Base-by-base conservation (phyloP, 2,113 vertebrate species). In the Dicaeum eximium region DNA sequence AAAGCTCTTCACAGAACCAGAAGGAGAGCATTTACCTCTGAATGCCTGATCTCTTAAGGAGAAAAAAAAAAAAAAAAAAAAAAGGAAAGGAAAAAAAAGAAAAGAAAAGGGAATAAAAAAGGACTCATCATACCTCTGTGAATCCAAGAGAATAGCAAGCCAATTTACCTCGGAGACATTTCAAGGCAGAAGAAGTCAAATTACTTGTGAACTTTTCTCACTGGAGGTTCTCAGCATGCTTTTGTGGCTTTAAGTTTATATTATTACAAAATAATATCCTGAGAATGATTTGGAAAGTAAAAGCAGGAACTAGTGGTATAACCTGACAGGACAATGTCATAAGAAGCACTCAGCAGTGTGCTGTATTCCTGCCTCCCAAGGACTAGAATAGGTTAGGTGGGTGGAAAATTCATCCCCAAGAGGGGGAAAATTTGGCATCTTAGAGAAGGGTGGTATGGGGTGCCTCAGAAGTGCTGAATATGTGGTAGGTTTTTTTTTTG, bases 1-100 rank as follows among this genome's bases (percentile, higher is more conserved):
- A 93, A 95, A 95, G 92, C 92, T 91, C 95, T 94, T 93, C 94
- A 93, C 72, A 93, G 77, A 95, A 86, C 86, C 86, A 92, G 91
- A 97, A 94, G 95, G 95, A 92, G 61, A 97, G 56, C 86, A 95
- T 97, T 93, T 93, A 96, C 77, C 51, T 86, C 73, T 96, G 92
- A 97, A 97, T 96, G 91, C 82, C 69, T 47, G 61, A 71, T 58
- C 67, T 57, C 48, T n/a, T 45, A 24, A 73, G 38, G 11, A 4
- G 11, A 17, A 21, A 12, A 11, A 45, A 4, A 9, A 7, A 19
- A 8, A 15, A 9, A 4, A 12, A 12, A 14, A 5, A 31, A 50
- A 6, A 11, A 15, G 38, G 14, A 40, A 16, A 11, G 8, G 11
- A 13, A 14, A 11, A 2, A 11, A 11, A 28, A 44, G 35, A 1